Percentiles rank a stretch among this genome's conserved stretches.
Conservation (phyloP, 2,888 invertebrate species). For the Arenicola marina region DNA sequence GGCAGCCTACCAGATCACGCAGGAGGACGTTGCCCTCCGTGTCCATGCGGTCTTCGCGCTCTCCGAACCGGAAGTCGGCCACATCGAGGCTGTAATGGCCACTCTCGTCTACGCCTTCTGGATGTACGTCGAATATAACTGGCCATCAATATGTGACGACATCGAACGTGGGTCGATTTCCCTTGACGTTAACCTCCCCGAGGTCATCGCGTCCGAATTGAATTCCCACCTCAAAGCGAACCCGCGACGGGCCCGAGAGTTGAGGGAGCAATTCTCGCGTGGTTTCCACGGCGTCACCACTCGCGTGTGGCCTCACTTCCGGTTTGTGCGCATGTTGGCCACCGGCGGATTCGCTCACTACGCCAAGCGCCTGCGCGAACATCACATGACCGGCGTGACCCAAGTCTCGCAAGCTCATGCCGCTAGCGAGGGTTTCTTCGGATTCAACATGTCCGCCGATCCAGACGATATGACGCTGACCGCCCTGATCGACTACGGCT, state of each 20-base stretch:
- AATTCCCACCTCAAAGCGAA: not conserved
- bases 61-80: conserved; percentile 28
- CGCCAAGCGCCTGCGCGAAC: conserved; percentile 16
- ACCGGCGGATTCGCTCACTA: conserved; percentile 32
- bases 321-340: conserved; percentile 28
- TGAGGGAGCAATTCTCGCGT: conserved; percentile 14
- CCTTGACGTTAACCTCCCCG: not conserved
- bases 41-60: conserved; percentile 35
- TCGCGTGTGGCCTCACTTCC: conserved; percentile 34
- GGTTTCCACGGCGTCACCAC: conserved; percentile 39
- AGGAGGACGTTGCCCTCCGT: conserved; percentile 32
- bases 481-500: conserved; percentile 20
- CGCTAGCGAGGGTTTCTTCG: conserved; percentile 54
- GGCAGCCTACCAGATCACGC: conserved; percentile 20
- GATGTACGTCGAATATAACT: conserved; percentile 27
- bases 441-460: conserved; percentile 35
- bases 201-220: not conserved
- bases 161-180: conserved; percentile 27
- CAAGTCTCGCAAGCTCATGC: conserved; percentile 33
- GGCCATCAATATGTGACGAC: conserved; percentile 31
- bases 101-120: conserved; percentile 35
- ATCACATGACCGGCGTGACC: conserved; percentile 26
- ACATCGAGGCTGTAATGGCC: conserved; percentile 32
- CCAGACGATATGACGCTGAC: conserved; percentile 15
- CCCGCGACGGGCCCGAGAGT: conserved; percentile 13